A percentile compares a stretch with the other conserved stretches of the same genome.
phyloP scores from a whole-genome alignment of 2,113 vertebrate species.

The Microcebus griseorufus region DNA sequence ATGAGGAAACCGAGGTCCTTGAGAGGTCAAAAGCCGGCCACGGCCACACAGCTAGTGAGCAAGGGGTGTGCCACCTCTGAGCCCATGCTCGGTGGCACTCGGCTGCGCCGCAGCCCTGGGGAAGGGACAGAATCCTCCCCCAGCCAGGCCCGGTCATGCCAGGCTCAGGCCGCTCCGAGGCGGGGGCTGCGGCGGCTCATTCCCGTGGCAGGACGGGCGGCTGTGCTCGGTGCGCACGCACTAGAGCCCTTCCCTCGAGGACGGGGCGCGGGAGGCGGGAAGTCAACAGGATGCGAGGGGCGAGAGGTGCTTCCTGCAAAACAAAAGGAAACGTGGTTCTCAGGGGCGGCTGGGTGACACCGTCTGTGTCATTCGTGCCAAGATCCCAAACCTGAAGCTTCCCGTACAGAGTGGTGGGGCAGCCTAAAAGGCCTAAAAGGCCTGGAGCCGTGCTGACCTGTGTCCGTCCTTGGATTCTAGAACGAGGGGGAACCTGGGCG shows the following conservation, averaged over 20 bases:
- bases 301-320: not conserved
- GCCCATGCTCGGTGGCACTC: fast-evolving
- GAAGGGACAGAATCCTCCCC: not conserved
- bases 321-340: not conserved
- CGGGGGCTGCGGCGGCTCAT: not conserved
- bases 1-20: not conserved
- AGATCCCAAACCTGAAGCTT: not conserved
- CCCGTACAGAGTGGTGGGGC: not conserved
- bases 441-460: not conserved
- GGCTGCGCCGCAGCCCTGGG: not conserved
- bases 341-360: fast-evolving
- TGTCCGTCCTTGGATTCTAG: not conserved
- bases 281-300: conserved; percentile 14
- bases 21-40: not conserved
- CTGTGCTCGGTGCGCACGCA: no score
- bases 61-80: fast-evolving
- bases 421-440: not conserved
- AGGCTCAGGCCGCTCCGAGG: not conserved
- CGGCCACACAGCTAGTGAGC: not conserved
- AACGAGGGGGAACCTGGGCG: fast-evolving
- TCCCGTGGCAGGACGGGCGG: not conserved
- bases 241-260: no score
- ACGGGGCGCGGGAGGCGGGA: not conserved
- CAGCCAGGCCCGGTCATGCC: fast-evolving
- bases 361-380: fast-evolving